Conservation (phyloP, 2,888 invertebrate genomes). For the Andrena minutula region DNA sequence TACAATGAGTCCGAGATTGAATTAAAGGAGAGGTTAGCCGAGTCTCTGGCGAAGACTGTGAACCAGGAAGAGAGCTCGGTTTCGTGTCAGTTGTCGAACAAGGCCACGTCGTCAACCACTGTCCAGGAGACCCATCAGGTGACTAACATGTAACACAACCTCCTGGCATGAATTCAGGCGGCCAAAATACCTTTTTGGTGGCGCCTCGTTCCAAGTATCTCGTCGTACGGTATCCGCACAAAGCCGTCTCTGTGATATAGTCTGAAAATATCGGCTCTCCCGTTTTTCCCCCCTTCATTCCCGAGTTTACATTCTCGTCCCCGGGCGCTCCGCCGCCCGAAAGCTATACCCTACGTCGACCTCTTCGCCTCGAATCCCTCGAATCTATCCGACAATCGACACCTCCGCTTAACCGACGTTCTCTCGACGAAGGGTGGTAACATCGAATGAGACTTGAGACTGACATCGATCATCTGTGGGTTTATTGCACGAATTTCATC, state of each 20-base stretch:
- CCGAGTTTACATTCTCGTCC: conserved; percentile 11
- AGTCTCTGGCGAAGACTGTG: conserved; percentile 69
- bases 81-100: conserved; percentile 72
- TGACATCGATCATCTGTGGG: conserved; percentile 48
- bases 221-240: conserved; percentile 75
- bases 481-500: conserved; percentile 57
- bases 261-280: conserved; percentile 63
- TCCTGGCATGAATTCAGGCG: conserved; percentile 81
- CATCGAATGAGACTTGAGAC: conserved; percentile 66
- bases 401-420: conserved; percentile 51
- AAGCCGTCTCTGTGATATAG: conserved; percentile 75
- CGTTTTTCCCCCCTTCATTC: conserved; percentile 9
- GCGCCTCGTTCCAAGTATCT: conserved; percentile 72
- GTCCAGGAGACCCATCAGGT: conserved; percentile 80
- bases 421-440: conserved; percentile 59
- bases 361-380: conserved; percentile 24
- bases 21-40: conserved; percentile 79
- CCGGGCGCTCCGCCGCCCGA: conserved; percentile 41
- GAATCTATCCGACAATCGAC: conserved; percentile 5
- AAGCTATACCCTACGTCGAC: neutral
- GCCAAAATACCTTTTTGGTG: conserved; percentile 71
- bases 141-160: conserved; percentile 80
- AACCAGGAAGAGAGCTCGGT: conserved; percentile 69
- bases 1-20: conserved; percentile 78
- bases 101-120: conserved; percentile 65